A percentile compares a stretch with the other conserved stretches of the same genome.
Conservation (phyloP, 2,113 vertebrate genomes). For the Barnardius zonarius region DNA sequence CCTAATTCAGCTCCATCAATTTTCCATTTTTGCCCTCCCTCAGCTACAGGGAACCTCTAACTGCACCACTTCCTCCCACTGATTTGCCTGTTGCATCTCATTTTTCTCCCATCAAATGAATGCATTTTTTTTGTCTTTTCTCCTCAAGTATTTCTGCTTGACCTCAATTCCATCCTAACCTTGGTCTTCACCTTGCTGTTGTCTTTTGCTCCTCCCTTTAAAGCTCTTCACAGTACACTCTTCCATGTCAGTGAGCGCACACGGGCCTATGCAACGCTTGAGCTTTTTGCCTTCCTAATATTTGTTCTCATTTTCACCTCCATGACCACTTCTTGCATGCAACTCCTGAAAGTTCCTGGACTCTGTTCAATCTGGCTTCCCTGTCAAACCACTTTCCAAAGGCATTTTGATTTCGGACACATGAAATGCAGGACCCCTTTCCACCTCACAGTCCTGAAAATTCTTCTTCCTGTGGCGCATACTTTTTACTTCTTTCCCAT, state of each 20-base stretch:
- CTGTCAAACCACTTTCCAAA: not conserved
- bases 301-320: not conserved
- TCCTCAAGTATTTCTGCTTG: not conserved
- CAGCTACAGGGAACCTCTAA: not conserved
- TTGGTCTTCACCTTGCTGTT: not conserved
- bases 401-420: not conserved
- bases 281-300: not conserved
- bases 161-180: not conserved
- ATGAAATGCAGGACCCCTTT: not conserved
- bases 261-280: not conserved
- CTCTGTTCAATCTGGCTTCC: not conserved
- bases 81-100: not conserved
- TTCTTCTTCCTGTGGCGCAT: not conserved
- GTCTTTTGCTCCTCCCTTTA: not conserved
- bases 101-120: not conserved
- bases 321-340: not conserved
- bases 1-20: not conserved
- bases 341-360: not conserved
- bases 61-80: not conserved
- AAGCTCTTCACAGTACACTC: not conserved
- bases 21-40: not conserved
- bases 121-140: not conserved
- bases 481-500: not conserved
- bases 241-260: rapidly evolving
- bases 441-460: not conserved